Base-by-base conservation (phyloP, 2,113 vertebrate genomes). In the Rynchops niger region DNA sequence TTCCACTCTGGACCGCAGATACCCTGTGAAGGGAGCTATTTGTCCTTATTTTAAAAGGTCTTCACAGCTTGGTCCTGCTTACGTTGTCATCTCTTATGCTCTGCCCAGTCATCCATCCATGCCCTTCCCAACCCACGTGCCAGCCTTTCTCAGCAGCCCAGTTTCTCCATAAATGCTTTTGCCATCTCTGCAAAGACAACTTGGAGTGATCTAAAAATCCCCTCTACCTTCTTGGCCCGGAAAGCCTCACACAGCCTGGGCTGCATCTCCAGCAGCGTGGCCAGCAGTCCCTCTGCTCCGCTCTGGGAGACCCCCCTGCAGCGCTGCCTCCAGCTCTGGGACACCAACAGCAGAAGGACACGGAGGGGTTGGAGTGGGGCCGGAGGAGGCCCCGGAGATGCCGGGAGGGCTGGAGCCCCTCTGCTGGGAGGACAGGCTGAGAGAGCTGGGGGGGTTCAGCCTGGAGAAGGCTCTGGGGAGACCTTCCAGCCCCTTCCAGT, bases 51-150 rank as follows among this genome's bases (percentile, higher is more conserved):
- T 55, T 26, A 11, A 56, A 89, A 79, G 61, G 52, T 17, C 53
- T 77, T 77, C 45, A 23, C 67, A 50, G 63, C n/a, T 30, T 34
- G n/a, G 53, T 34, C 38, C 47, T 55, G 32, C 49, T 53, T 30
- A 29, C 1, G 5, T 34, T 49, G 30, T 16, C 11, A 17, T 19
- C 43, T 66, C 55, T 32, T 20, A 4, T 8, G 43, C 27, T 50
- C 50, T 53, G n/a, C 43, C 53, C 18, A 4, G 29, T 45, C 61
- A 27, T 19, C 45, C 32, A 7, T 15, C 52, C 5, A 0, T 5
- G 30, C 52, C 62, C 52, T 42, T 85, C 56, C 55, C 66, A 70
- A 1, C 4, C 34, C 12, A 17, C 21, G 0, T 8, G 40, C 73
- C 2, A 3, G 26, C 26, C n/a, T 76, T 61, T 40, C 47, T n/a